Percentiles rank a stretch among this genome's conserved stretches.
phyloP scores from a whole-genome alignment of 2,797 vertebrate species.

The Leuciscus waleckii region DNA sequence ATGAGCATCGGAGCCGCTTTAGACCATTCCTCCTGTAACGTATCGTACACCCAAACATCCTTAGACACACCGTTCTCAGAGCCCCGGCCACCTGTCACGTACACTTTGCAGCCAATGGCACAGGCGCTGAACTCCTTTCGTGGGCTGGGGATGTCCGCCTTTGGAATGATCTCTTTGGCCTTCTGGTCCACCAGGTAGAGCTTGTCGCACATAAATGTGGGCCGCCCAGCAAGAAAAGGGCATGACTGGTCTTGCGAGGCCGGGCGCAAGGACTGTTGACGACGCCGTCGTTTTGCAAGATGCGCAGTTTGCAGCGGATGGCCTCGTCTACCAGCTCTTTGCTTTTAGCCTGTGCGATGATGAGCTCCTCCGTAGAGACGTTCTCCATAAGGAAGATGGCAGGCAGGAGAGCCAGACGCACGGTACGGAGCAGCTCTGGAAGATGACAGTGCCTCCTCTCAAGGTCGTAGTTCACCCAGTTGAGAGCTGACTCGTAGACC shows the following conservation, averaged over 20 bases:
- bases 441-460: conserved; percentile 90
- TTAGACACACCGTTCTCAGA: conserved; percentile 98
- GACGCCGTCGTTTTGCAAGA: conserved; percentile 95
- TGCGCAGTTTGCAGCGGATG: conserved; percentile 95
- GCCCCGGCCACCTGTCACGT: conserved; percentile 94
- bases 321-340: conserved; percentile 97
- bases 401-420: conserved; percentile 92
- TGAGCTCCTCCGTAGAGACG: conserved; percentile 94
- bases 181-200: conserved; percentile 98
- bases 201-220: conserved; percentile 99
- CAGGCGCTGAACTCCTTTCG: conserved; percentile 98
- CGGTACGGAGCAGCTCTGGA: conserved; percentile 90
- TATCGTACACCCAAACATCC: conserved; percentile 98
- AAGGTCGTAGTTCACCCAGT: conserved; percentile 96
- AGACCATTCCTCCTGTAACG: conserved; percentile 96
- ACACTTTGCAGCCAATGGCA: conserved; percentile 97
- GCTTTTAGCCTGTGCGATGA: conserved; percentile 93
- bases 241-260: conserved; percentile 95
- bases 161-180: conserved; percentile 98
- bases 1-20: conserved; percentile 98
- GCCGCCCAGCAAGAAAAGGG: conserved; percentile 94
- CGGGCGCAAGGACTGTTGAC: conserved; percentile 95
- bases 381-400: conserved; percentile 99
- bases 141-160: conserved; percentile 96
- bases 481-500: conserved; percentile 95